Conservation (phyloP, 2,113 vertebrate species). For the Brevimyrus niger region DNA sequence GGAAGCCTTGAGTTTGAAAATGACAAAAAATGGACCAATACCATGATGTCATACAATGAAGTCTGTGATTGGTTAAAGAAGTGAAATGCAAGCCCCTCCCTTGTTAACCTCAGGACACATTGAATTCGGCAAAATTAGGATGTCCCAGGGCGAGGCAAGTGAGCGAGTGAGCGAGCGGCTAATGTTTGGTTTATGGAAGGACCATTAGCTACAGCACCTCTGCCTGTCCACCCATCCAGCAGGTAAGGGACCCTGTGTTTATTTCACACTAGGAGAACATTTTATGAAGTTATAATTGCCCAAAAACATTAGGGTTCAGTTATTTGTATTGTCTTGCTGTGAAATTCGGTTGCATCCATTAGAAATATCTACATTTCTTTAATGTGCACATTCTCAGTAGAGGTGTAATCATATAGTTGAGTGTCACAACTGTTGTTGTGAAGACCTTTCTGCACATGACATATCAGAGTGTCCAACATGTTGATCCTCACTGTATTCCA, state of each 20-base stretch:
- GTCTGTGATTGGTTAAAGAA: not conserved
- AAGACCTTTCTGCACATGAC: not conserved
- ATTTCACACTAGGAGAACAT: not conserved
- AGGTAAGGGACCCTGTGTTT: not conserved
- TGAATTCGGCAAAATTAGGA: not conserved
- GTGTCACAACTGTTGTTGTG: not conserved
- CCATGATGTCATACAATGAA: not conserved
- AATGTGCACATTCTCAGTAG: not conserved
- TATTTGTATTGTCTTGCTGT: not conserved
- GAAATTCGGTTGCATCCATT: not conserved
- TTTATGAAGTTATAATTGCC: not conserved
- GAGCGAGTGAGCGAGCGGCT: not conserved
- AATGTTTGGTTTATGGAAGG: not conserved
- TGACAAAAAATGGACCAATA: not conserved
- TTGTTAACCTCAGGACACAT: not conserved
- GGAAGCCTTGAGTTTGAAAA: not conserved
- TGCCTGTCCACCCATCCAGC: not conserved
- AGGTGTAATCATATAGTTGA: not conserved
- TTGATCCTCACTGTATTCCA: too few relatives aligned
- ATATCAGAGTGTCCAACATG: not conserved
- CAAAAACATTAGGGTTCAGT: not conserved
- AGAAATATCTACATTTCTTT: not conserved
- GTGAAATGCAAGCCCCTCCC: not conserved
- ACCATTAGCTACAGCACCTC: not conserved
- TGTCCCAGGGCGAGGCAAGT: not conserved